Percentiles rank a stretch among this genome's conserved stretches.
Conservation (phyloP, 2,888 invertebrate genomes). For the Melanophora roralis region DNA sequence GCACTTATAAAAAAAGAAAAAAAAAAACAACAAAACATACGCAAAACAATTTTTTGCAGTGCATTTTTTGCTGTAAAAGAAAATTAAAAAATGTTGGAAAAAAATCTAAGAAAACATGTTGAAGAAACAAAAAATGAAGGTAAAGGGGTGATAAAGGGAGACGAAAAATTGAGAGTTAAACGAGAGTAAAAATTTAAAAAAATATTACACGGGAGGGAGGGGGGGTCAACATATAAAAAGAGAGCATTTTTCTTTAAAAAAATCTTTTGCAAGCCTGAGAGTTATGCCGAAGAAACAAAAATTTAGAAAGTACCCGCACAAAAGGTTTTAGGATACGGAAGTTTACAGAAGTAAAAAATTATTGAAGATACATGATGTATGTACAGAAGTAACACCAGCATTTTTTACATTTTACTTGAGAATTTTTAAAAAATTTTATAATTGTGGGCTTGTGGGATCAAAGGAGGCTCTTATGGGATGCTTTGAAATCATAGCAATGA, state of each 20-base stretch:
- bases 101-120: constrained; percentile 52
- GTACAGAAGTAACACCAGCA: background rate
- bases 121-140: background rate
- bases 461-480: no score
- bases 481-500: no score
- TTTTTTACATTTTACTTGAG: constrained; percentile 1
- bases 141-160: constrained; percentile 20
- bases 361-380: constrained; percentile 17
- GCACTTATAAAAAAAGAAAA: constrained; percentile 53
- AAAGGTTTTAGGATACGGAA: constrained; percentile 58
- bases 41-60: constrained; percentile 52
- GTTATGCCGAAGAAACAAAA: background rate
- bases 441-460: background rate
- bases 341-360: constrained; percentile 49
- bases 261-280: background rate
- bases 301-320: background rate
- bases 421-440: constrained; percentile 9
- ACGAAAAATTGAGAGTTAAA: constrained; percentile 37
- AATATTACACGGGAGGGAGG: background rate
- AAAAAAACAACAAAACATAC: constrained; percentile 45
- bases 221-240: background rate
- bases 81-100: constrained; percentile 46
- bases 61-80: constrained; percentile 14
- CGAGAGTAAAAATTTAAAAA: constrained; percentile 57
- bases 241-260: constrained; percentile 26